Percentiles rank a stretch among this genome's conserved stretches.
Conservation (phyloP, 2,797 vertebrate species). For the Halcyon smyrnensis region DNA sequence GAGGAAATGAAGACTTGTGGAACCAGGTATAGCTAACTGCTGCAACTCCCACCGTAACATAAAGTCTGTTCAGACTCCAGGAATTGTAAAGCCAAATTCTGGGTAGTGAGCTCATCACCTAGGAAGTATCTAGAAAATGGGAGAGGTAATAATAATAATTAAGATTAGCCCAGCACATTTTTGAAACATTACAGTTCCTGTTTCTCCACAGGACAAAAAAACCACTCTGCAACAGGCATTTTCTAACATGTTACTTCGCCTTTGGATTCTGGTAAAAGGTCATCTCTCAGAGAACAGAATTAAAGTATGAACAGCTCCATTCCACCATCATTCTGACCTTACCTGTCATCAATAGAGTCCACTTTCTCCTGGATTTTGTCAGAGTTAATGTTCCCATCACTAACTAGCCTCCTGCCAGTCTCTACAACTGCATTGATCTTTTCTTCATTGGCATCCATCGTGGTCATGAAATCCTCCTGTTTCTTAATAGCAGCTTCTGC, state of each 20-base stretch:
- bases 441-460: constrained; percentile 96
- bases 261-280: not conserved
- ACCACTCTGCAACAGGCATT: not conserved
- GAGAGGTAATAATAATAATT: not conserved
- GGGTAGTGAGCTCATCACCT: not conserved
- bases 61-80: not conserved
- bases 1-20: not conserved
- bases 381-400: constrained; percentile 92
- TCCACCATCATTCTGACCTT: not conserved
- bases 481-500: constrained; percentile 97
- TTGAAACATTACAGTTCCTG: not conserved
- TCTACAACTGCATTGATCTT: constrained; percentile 95
- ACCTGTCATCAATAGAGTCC: constrained; percentile 96
- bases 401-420: constrained; percentile 90
- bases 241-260: not conserved
- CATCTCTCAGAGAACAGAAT: not conserved
- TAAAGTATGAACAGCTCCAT: not conserved
- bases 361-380: constrained; percentile 92
- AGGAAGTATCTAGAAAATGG: not conserved
- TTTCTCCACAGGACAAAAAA: not conserved
- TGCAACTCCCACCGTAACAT: not conserved
- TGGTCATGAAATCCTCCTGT: constrained; percentile 99
- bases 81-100: not conserved
- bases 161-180: not conserved
- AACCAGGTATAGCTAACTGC: not conserved